phyloP scores from a whole-genome alignment of 1,140 invertebrate genomes.

The Drosophila dunni region DNA sequence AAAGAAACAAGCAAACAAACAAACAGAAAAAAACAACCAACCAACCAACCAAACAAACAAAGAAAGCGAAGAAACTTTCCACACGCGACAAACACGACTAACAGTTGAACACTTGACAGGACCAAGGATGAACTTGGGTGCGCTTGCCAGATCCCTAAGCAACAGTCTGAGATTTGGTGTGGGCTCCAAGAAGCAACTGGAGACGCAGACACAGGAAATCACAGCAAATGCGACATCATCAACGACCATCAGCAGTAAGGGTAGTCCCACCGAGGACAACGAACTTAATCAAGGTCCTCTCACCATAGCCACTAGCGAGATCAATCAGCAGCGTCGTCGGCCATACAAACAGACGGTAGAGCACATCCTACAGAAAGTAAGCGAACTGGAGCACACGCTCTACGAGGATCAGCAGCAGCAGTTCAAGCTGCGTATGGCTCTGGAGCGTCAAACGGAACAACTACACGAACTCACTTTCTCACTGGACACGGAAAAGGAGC shows the following conservation, averaged over 20 bases:
- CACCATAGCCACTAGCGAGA: constrained; percentile 1
- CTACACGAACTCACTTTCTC: constrained; percentile 64
- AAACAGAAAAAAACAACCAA: constrained; percentile 13
- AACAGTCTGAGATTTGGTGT: constrained; percentile 40
- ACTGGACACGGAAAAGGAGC: constrained; percentile 61
- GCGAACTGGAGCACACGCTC: constrained; percentile 69
- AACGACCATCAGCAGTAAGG: not conserved
- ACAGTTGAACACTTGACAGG: constrained; percentile 33
- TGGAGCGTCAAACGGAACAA: constrained; percentile 61
- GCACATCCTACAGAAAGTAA: constrained; percentile 60
- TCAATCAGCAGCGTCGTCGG: constrained; percentile 18
- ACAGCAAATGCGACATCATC: constrained; percentile 7
- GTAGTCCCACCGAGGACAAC: constrained; percentile 9
- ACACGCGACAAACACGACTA: constrained; percentile 37
- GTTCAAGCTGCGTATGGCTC: constrained; percentile 67
- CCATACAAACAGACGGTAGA: constrained; percentile 53
- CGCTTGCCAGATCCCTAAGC: constrained; percentile 62
- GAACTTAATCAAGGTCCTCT: constrained; percentile 1
- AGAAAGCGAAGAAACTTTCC: constrained; percentile 38
- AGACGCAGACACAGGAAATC: not conserved
- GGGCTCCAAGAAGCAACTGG: constrained; percentile 19
- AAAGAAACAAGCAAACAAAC: not conserved
- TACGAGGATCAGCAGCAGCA: constrained; percentile 73
- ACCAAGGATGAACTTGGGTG: constrained; percentile 65
- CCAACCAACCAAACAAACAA: constrained; percentile 31